Conservation (phyloP, 92 coral and sea anemone genomes). For the Epizoanthus stellaris region DNA sequence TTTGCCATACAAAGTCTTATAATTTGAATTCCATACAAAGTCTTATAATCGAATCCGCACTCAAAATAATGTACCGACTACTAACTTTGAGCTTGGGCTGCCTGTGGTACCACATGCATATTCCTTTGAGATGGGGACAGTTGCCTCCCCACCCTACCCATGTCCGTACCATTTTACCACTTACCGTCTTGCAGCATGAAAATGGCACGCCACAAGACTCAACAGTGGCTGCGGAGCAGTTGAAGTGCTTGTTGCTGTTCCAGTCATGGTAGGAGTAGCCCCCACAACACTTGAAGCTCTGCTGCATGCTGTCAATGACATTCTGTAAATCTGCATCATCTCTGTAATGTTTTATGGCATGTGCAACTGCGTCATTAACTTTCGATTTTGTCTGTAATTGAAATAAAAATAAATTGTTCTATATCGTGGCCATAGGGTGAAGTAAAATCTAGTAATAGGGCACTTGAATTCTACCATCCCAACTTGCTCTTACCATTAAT, state of each 20-base stretch:
- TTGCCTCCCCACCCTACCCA: too few relatives aligned
- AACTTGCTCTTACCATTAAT: background rate
- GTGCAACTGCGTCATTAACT: constrained; percentile 65
- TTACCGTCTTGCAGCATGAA: constrained; percentile 88
- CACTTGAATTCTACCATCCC: too few relatives aligned
- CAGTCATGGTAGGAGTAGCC: constrained; percentile 94
- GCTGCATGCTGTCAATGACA: constrained; percentile 87
- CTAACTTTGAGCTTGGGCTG: too few relatives aligned
- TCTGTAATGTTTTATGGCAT: constrained; percentile 76
- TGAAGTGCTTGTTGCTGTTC: constrained; percentile 80
- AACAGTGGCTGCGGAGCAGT: constrained; percentile 79
- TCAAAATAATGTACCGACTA: too few relatives aligned
- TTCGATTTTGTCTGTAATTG: constrained; percentile 63
- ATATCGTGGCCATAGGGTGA: background rate
- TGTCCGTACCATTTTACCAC: background rate
- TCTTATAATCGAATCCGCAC: too few relatives aligned
- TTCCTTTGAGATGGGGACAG: too few relatives aligned
- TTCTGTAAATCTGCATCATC: constrained; percentile 92
- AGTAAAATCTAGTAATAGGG: background rate
- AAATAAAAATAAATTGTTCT: background rate
- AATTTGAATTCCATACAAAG: too few relatives aligned
- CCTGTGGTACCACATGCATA: too few relatives aligned
- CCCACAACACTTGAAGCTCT: constrained; percentile 86
- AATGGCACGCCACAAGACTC: constrained; percentile 98
- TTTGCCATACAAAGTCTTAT: too few relatives aligned